Base-by-base conservation (phyloP, 2,113 vertebrate species). In the Ciconia boyciana region DNA sequence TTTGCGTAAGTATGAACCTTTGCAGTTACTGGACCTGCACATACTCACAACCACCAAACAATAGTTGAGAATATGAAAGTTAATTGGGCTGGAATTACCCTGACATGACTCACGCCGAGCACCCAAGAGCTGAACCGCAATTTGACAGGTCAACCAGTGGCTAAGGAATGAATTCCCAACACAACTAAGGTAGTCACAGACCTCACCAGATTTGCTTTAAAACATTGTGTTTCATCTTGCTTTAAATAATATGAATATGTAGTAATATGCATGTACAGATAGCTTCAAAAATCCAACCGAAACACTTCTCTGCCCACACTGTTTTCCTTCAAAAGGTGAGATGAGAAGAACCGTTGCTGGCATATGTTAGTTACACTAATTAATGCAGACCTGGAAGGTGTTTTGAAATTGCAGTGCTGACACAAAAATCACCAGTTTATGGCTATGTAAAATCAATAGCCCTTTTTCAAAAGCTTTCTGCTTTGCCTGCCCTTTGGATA, bases 291-390 rank as follows among this genome's bases (percentile, higher is more conserved):
- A 91, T 52, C 54, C 65, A 89, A 78, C 55, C 1, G 2, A 87
- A 97, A 91, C 58, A 32, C 69, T 92, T 86, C 65, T 32, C 55
- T 91, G 76, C 86, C 89, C 52, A 90, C 91, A 31, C 25, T 79
- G 51, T 82, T 96, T 92, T 93, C 46, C 57, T 94, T 87, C 60
- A 62, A 92, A 79, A 94, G 91, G 91, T 91, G 83, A 95, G 77
- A 93, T 57, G 69, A 94, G 90, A 96, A 94, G 86, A 92, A 96
- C 62, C 1, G 0, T 31, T 87, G 46, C 77, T 89, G 80, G 72
- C 83, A 82, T 96, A 86, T 75, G 80, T 64, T 92, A 90, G 85
- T 86, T 80, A 77, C 31, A 13, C 48, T 88, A 87, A 90, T 84
- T 81, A 95, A 89, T 89, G 60, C 77, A 95, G 69, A 76, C 51